Percentiles rank a stretch among this genome's conserved stretches.
phyloP scores from a whole-genome alignment of 2,797 vertebrate genomes.

The Cyclopterus lumpus region DNA sequence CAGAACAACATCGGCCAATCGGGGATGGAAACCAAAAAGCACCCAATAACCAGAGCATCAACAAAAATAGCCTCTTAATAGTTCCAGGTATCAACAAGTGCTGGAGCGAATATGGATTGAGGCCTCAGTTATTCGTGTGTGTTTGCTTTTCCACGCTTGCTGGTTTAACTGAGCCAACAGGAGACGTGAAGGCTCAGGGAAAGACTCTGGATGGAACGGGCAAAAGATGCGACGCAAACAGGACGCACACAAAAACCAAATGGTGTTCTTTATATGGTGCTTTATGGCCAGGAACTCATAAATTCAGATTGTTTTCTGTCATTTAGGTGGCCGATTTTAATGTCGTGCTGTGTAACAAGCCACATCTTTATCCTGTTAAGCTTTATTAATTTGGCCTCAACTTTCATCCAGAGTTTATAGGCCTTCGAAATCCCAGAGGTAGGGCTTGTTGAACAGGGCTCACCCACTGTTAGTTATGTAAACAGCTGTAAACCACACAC shows the following conservation, averaged over 20 bases:
- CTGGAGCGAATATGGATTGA: conserved; percentile 9
- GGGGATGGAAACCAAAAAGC: too few species aligned
- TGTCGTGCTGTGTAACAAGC: conserved; percentile 57
- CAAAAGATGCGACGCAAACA: conserved; percentile 19
- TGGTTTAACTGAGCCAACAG: conserved; percentile 41
- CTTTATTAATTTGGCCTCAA: conserved; percentile 79
- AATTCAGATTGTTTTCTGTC: conserved; percentile 60
- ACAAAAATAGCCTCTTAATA: conserved; percentile 55
- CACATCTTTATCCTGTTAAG: conserved; percentile 76
- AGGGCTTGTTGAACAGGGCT: conserved; percentile 61
- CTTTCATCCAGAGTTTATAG: conserved; percentile 75
- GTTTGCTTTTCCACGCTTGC: conserved; percentile 49
- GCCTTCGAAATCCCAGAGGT: conserved; percentile 50
- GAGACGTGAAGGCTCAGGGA: conserved; percentile 28
- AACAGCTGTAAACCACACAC: conserved; percentile 73
- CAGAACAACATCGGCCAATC: too few species aligned
- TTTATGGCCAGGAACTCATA: conserved; percentile 48
- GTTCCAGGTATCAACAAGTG: conserved; percentile 55
- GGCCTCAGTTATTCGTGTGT: conserved; percentile 29
- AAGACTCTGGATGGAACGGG: conserved; percentile 2
- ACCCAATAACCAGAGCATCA: conserved; percentile 44
- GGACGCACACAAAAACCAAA: conserved; percentile 22
- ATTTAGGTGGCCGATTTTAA: conserved; percentile 59
- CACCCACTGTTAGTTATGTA: conserved; percentile 70
- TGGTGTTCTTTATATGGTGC: conserved; percentile 27